Evolutionary conservation across 1,140 invertebrate genomes (phyloP).

Genomic region (Drosophila ogumai): DNA sequence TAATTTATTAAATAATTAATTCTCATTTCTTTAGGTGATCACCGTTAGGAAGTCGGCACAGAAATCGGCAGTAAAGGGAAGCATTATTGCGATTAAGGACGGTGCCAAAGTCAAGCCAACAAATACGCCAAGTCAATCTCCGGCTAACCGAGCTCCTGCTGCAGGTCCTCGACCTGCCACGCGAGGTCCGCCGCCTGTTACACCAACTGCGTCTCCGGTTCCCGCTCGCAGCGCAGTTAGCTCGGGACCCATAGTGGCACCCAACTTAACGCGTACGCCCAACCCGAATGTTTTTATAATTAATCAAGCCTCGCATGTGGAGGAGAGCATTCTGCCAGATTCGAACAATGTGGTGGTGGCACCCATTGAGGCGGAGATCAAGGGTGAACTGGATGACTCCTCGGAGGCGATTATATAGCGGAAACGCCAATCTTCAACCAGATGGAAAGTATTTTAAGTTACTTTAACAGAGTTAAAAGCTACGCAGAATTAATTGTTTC

Average conservation of each 20-base stretch:
- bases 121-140: background rate
- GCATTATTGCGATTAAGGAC: background rate
- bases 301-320: slow-evolving; percentile 42
- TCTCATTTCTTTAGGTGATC: background rate
- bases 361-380: slow-evolving; percentile 48
- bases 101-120: background rate
- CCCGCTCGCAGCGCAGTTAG: background rate
- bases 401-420: slow-evolving; percentile 43
- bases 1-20: background rate
- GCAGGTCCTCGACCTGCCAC: too few species aligned
- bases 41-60: background rate
- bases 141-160: background rate
- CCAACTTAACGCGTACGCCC: background rate
- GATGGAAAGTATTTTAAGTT: slow-evolving; percentile 69
- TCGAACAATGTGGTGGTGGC: background rate
- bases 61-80: background rate
- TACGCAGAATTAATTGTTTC: slow-evolving; percentile 31
- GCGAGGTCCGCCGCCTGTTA: background rate
- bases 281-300: slow-evolving; percentile 54
- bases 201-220: background rate
- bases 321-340: slow-evolving; percentile 69
- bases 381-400: slow-evolving; percentile 62
- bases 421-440: background rate
- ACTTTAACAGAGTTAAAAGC: slow-evolving; percentile 47
- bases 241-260: background rate